phyloP scores from a whole-genome alignment of 2,888 invertebrate species.

The Mesorhabditis sp. region DNA sequence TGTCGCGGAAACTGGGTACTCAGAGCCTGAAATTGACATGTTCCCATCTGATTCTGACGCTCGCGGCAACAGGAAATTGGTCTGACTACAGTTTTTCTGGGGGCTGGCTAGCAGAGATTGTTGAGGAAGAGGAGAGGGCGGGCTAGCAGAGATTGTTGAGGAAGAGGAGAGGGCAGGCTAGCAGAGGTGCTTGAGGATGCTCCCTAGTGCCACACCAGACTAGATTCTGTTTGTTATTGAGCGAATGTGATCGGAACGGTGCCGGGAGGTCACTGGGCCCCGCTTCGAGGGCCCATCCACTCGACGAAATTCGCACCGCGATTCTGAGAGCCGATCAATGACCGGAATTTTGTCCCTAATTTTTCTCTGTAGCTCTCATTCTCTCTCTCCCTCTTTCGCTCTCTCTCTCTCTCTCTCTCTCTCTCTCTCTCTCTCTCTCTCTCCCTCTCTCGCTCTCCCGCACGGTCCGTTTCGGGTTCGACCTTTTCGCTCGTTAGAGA shows the following conservation, averaged over 20 bases:
- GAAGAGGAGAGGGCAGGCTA: too few relatives aligned
- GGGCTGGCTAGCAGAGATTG: too few relatives aligned
- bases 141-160: too few relatives aligned
- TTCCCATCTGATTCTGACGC: too few relatives aligned
- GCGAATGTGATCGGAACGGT: slow-evolving; percentile 21
- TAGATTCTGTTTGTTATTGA: slow-evolving; percentile 16
- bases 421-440: slow-evolving; percentile 12
- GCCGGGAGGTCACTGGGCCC: slow-evolving; percentile 8
- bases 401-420: neutral
- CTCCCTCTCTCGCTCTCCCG: slow-evolving; percentile 11
- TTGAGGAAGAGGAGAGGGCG: too few relatives aligned
- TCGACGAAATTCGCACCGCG: slow-evolving; percentile 2
- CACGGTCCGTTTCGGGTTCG: neutral
- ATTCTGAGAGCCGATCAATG: slow-evolving; percentile 11
- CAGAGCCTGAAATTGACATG: too few relatives aligned
- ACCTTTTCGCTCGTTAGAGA: slow-evolving; percentile 9
- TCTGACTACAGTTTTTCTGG: neutral
- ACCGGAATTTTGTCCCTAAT: slow-evolving; percentile 10
- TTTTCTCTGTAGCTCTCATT: slow-evolving; percentile 7
- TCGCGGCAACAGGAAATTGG: too few relatives aligned
- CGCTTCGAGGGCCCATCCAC: slow-evolving; percentile 13
- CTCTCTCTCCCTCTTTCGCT: slow-evolving; percentile 12
- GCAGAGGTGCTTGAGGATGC: neutral
- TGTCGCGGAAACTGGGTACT: too few relatives aligned
- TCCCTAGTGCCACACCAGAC: slow-evolving; percentile 9